Conservation (phyloP, 2,888 invertebrate species). For the Cerastoderma edule region DNA sequence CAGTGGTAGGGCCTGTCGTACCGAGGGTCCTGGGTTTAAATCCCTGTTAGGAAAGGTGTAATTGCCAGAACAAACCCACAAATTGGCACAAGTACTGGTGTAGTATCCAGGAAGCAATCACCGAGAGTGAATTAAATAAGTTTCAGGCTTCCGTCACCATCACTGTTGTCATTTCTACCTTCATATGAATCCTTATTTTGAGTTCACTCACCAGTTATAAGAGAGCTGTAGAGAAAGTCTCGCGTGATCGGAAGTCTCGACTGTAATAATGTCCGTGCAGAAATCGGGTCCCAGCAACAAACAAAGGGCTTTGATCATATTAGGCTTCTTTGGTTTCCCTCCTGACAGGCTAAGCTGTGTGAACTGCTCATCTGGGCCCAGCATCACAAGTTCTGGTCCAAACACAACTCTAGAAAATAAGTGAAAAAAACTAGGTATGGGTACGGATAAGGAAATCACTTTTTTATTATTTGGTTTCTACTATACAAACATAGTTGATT, state of each 20-base stretch:
- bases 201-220: conserved; percentile 84
- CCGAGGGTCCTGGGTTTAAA: too few relatives aligned
- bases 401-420: conserved; percentile 83
- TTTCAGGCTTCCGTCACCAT: too few relatives aligned
- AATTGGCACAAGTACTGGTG: too few relatives aligned
- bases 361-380: conserved; percentile 85
- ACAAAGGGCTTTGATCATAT: conserved; percentile 84
- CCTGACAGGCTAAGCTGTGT: conserved; percentile 85
- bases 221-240: conserved; percentile 85
- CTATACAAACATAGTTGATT: not conserved
- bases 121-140: too few relatives aligned
- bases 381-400: conserved; percentile 86
- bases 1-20: too few relatives aligned
- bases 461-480: conserved; percentile 8
- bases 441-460: not conserved
- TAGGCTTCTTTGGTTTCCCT: conserved; percentile 85
- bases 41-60: too few relatives aligned
- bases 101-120: too few relatives aligned
- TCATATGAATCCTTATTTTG: too few relatives aligned
- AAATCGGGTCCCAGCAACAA: conserved; percentile 85
- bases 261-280: conserved; percentile 85
- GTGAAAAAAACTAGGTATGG: not conserved
- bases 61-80: too few relatives aligned
- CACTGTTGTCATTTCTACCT: too few relatives aligned
- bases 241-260: conserved; percentile 85